Percentiles rank a stretch among this genome's conserved stretches.
phyloP scores from a whole-genome alignment of 2,888 invertebrate species.

The Platerodrilus igneus region DNA sequence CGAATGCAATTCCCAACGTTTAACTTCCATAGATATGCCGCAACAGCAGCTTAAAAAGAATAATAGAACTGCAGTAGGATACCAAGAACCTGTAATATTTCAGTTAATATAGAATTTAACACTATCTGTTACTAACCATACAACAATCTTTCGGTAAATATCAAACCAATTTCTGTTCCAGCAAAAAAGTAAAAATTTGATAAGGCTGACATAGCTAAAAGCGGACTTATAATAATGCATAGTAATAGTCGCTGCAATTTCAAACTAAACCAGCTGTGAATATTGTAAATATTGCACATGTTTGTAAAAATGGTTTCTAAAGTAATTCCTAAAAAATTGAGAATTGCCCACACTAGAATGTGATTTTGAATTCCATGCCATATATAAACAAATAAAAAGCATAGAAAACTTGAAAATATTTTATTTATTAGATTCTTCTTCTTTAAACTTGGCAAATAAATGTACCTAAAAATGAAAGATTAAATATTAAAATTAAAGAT shows the following conservation, averaged over 20 bases:
- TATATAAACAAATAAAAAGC: slow-evolving; percentile 78
- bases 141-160: slow-evolving; percentile 60
- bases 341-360: slow-evolving; percentile 78
- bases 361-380: slow-evolving; percentile 84
- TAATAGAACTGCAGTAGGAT: slow-evolving; percentile 40
- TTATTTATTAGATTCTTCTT: slow-evolving; percentile 52
- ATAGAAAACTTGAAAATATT: slow-evolving; percentile 65
- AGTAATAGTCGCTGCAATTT: slow-evolving; percentile 57
- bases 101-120: background rate
- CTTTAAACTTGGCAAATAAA: slow-evolving; percentile 37
- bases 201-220: slow-evolving; percentile 73
- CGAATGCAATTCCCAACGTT: slow-evolving; percentile 36
- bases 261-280: slow-evolving; percentile 29
- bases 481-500: too few species aligned
- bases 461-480: slow-evolving; percentile 27
- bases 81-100: slow-evolving; percentile 40
- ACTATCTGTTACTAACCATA: slow-evolving; percentile 44
- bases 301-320: slow-evolving; percentile 62
- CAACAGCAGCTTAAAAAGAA: slow-evolving; percentile 54
- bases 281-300: slow-evolving; percentile 41
- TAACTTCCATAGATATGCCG: slow-evolving; percentile 53
- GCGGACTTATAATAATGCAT: slow-evolving; percentile 65
- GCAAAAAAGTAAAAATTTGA: slow-evolving; percentile 88
- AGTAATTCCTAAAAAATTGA: slow-evolving; percentile 79
- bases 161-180: slow-evolving; percentile 66